Evolutionary conservation across 2,888 invertebrate genomes (phyloP), one percentile per base, ranked within the genome.

Genomic region (Athalia rosae): DNA sequence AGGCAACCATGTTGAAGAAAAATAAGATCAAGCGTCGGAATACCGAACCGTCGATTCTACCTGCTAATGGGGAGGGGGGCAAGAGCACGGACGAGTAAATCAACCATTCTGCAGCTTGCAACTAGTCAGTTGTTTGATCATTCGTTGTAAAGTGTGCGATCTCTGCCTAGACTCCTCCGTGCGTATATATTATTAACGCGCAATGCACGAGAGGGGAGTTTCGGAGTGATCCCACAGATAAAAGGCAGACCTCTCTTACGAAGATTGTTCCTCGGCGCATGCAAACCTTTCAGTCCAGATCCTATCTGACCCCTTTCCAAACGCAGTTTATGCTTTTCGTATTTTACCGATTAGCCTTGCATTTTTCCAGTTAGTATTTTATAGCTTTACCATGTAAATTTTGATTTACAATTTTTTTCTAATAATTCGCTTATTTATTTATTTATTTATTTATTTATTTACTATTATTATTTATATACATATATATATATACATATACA

Each of bases 1-100:
- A 99, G 99, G 99, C 99, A 91, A 99, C 99, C 92, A 99, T 99
- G 99, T 94, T 99, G 94, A 99, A 99, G 96, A 99, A 99, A 95
- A 95, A 95, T 93, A 99, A 99, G 94, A 98, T 98, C 94, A 98
- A 97, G 93, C 95, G 98, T 91, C 95, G 97, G 87, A 95, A 96
- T 90, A 95, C 95, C 86, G 95, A 95, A 92, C 94, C 94, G 88
- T 93, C 94, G 92, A 94, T 95, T 91, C 92, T 93, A 89, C 92
- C 93, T 87, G 92, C 93, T 91, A 93, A 93, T 91, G 93, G 93
- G 91, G 93, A 94, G 92, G 93, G 93, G 92, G 93, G 93, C 91
- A 93, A 92, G 91, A 92, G 91, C 90, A 91, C 92, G 87, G 92
- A 92, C 88, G 92, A 92, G 87, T 92, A 92, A 90, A 88, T 87